A percentile compares a stretch with the other conserved stretches of the same genome.
phyloP scores from a whole-genome alignment of 2,797 vertebrate genomes.

The Tenualosa ilisha region DNA sequence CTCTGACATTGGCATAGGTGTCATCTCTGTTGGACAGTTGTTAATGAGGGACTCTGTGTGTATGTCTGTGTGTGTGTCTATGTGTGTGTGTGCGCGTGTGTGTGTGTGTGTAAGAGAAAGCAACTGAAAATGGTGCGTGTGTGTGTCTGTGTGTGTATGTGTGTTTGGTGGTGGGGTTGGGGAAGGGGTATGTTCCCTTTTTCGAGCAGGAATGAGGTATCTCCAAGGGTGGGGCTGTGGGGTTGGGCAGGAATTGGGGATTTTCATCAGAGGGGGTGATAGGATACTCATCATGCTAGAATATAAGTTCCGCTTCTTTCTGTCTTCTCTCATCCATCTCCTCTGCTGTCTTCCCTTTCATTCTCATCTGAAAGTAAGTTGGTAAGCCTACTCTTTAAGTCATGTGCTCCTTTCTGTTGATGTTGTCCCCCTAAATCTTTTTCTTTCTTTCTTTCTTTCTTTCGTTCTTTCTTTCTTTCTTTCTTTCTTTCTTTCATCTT shows the following conservation, averaged over 20 bases:
- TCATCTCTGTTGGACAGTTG: neutral
- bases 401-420: neutral
- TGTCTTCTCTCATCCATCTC: neutral
- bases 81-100: constrained; percentile 22
- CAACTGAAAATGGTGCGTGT: neutral
- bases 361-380: neutral
- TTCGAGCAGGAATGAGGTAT: neutral
- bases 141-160: constrained; percentile 32
- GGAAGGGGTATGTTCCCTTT: neutral
- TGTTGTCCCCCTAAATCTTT: neutral
- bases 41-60: neutral
- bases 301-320: constrained; percentile 66
- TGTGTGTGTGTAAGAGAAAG: neutral
- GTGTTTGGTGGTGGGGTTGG: constrained; percentile 14
- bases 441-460: neutral
- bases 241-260: neutral
- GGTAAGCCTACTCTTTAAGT: neutral
- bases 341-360: neutral
- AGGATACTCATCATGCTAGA: constrained; percentile 76
- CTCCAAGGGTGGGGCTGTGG: neutral
- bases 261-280: constrained; percentile 46
- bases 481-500: neutral
- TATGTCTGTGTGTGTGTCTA: constrained; percentile 25
- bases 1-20: neutral
- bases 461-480: neutral